Percentiles rank a stretch among this genome's conserved stretches.
These are phyloP conservation scores for Aspiorhynchus laticeps DNA, from an alignment of 2,113 vertebrate genomes.

Conservation along the genomic window DNA sequence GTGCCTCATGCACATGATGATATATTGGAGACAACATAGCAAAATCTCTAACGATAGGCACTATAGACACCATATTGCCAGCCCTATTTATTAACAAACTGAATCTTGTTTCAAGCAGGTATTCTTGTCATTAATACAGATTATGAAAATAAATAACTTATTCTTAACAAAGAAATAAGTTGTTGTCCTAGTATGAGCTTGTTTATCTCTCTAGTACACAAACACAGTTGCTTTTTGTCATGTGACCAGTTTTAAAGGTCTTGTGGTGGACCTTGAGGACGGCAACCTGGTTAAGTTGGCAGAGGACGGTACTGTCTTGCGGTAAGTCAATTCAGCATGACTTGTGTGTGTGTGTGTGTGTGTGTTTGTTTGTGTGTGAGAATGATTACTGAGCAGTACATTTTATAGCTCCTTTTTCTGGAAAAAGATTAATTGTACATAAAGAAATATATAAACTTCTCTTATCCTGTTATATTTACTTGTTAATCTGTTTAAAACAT, in stretches of 20 bases:
- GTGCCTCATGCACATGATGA: no score
- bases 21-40: neutral
- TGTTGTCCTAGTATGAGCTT: neutral
- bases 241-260: slow-evolving; percentile 87
- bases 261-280: slow-evolving; percentile 91
- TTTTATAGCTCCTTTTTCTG: neutral
- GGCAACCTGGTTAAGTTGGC: slow-evolving; percentile 92
- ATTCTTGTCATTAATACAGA: neutral
- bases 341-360: neutral
- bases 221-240: slow-evolving; percentile 16
- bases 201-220: slow-evolving; percentile 22
- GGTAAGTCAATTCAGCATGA: slow-evolving; percentile 71
- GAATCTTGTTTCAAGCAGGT: neutral
- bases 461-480: neutral
- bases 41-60: neutral
- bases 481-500: neutral
- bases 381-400: neutral
- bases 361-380: no score
- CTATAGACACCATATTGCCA: neutral
- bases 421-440: neutral
- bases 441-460: neutral
- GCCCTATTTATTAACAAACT: neutral
- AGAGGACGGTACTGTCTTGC: slow-evolving; percentile 89
- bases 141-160: neutral
- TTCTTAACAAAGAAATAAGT: no score